These are phyloP conservation scores for Neolamprologus falcicula DNA, from an alignment of 2,113 vertebrate species.

Conservation along the genomic window DNA sequence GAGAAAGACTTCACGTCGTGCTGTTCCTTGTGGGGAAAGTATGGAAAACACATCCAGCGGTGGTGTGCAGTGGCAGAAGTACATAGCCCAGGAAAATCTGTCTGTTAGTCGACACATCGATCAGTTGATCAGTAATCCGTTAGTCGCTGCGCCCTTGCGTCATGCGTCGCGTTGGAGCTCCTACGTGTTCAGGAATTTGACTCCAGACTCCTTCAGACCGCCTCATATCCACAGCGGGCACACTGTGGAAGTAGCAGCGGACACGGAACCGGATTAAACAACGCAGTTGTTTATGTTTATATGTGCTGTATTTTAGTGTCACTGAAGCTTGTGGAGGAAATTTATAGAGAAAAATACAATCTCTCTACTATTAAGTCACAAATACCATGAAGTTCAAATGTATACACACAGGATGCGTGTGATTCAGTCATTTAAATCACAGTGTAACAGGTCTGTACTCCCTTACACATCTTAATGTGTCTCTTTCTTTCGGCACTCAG, in stretches of 20 bases:
- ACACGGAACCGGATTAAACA: background rate
- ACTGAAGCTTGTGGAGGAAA: background rate
- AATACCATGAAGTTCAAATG: background rate
- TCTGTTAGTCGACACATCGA: background rate
- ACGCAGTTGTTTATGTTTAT: background rate
- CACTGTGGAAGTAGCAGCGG: background rate
- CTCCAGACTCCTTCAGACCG: conserved; percentile 50
- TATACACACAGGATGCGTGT: background rate
- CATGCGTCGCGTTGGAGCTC: conserved; percentile 36
- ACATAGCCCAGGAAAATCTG: background rate
- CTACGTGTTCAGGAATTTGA: conserved; percentile 70
- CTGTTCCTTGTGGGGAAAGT: background rate
- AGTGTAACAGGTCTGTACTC: background rate
- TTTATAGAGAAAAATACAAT: rapidly evolving
- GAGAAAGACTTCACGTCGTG: background rate
- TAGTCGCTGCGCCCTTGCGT: conserved; percentile 21
- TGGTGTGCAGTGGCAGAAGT: too few species aligned
- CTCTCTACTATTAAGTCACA: background rate
- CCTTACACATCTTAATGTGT: background rate
- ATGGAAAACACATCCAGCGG: background rate
- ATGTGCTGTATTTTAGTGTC: background rate
- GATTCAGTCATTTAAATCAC: background rate
- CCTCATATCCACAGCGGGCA: conserved; percentile 2
- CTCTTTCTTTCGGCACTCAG: background rate
- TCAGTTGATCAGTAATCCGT: conserved; percentile 12